A percentile compares a stretch with the other conserved stretches of the same genome.
phyloP scores from a whole-genome alignment of 2,888 invertebrate genomes.

The Masnerella sp. region DNA sequence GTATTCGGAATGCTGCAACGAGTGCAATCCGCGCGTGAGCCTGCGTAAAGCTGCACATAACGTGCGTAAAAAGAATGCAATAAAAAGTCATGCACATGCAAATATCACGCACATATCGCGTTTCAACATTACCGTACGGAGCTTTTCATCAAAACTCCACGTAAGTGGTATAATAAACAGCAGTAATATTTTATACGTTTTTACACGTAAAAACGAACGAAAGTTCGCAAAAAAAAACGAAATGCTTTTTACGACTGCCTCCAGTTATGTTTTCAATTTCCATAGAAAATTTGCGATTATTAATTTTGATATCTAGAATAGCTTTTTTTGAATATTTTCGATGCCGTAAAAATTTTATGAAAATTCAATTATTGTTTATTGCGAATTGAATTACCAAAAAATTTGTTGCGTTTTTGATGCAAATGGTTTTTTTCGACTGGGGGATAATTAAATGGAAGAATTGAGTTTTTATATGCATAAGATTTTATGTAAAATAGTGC shows the following conservation, averaged over 20 bases:
- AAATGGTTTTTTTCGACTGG: too few relatives aligned
- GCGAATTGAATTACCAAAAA: too few relatives aligned
- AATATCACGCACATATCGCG: constrained; percentile 26
- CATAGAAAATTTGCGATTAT: not conserved
- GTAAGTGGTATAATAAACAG: constrained; percentile 41
- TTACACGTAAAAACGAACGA: constrained; percentile 38
- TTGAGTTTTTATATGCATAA: too few relatives aligned
- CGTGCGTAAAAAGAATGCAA: constrained; percentile 60
- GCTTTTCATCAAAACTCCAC: constrained; percentile 35
- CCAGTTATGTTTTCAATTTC: constrained; percentile 13
- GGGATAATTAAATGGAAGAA: too few relatives aligned
- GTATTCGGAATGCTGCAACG: constrained; percentile 57
- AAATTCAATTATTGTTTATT: too few relatives aligned
- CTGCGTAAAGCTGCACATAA: constrained; percentile 62
- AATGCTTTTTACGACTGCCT: constrained; percentile 6
- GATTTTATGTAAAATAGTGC: too few relatives aligned
- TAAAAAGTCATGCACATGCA: constrained; percentile 61
- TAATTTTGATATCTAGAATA: constrained; percentile 11
- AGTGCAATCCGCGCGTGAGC: constrained; percentile 56
- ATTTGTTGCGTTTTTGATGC: too few relatives aligned
- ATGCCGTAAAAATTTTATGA: too few relatives aligned
- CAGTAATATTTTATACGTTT: constrained; percentile 33
- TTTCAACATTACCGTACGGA: constrained; percentile 28
- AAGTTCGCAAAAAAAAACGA: constrained; percentile 21
- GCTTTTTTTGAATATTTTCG: too few relatives aligned